phyloP scores from a whole-genome alignment of 2,888 invertebrate genomes.

The Hesperia comma region DNA sequence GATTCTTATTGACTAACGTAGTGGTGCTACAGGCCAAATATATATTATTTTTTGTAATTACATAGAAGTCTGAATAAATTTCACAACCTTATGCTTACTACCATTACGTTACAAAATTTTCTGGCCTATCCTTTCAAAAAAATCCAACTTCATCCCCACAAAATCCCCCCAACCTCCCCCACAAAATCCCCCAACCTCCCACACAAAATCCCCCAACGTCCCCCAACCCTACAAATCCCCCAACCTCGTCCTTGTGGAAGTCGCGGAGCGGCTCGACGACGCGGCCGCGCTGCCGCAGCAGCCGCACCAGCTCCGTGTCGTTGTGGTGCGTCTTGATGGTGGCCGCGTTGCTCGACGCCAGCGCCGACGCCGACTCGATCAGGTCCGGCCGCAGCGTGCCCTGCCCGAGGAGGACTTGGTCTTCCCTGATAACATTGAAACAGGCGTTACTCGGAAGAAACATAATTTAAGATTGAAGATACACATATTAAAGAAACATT shows the following conservation, averaged over 20 bases:
- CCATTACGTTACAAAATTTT: background rate
- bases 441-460: no score
- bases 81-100: no score
- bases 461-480: no score
- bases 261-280: conserved; percentile 99
- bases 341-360: conserved; percentile 95
- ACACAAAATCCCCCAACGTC: background rate
- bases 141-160: no score
- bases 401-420: conserved; percentile 96
- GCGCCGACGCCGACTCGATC: conserved; percentile 97
- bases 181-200: background rate
- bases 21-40: no score
- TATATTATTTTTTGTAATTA: no score
- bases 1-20: no score
- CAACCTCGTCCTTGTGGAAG: conserved; percentile 99
- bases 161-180: background rate
- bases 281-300: conserved; percentile 88
- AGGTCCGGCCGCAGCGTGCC: conserved; percentile 98
- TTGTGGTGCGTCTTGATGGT: conserved; percentile 99
- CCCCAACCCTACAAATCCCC: background rate
- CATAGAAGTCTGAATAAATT: no score
- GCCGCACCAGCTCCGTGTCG: conserved; percentile 96
- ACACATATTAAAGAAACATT: no score
- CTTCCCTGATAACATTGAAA: conserved; percentile 82
- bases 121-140: no score